Evolutionary conservation across 2,113 vertebrate species (phyloP), one percentile per base, ranked within the genome.

Genomic region (Paracanthobrama guichenoti): DNA sequence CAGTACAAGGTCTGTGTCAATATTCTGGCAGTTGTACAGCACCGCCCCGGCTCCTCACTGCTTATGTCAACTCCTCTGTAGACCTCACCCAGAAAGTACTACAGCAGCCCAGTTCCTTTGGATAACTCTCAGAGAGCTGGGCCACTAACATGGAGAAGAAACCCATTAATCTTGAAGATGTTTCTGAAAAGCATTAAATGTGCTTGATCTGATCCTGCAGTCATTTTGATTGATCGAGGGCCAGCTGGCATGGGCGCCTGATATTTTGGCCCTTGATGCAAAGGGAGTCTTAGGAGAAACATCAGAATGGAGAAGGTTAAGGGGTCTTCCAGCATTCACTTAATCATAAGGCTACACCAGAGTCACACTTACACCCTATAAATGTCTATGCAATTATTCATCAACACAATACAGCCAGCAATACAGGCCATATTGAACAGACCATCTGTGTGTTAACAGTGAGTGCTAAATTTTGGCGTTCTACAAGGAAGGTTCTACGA

Each of bases 131-230:
- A 84, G 78, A 62, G 46, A 75, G 71, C 72, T 59, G 50, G 42
- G 39, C 20, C 26, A 62, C 26, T 74, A 69, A 69, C 48, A 66
- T 48, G n/a, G 71, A 57, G 71, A 73, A 82, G 57, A 75, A 84
- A 50, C 26, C 46, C 18, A 79, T 82, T 67, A 69, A 80, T 87
- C 59, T 72, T 83, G 28, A 48, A 71, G 60, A 71, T 35, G 80
- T 69, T 83, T 57, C 77, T 72, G 55, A 76, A 86, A 75, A 75
- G 39, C 74, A 82, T 86, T 72, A 87, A 84, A 84, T 86, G 74
- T 85, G 79, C 71, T 80, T 87, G 76, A 81, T 84, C 77, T 84
- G 79, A 88, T 85, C 87, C 83, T 80, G 83, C 85, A 83, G 83
- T 48, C 35, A 66, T 62, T 50, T 35, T 78, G 78, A 84, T 81